Percentiles rank a stretch among this genome's conserved stretches.
Conservation (phyloP, 2,888 invertebrate species). For the Chorisops tibialis region DNA sequence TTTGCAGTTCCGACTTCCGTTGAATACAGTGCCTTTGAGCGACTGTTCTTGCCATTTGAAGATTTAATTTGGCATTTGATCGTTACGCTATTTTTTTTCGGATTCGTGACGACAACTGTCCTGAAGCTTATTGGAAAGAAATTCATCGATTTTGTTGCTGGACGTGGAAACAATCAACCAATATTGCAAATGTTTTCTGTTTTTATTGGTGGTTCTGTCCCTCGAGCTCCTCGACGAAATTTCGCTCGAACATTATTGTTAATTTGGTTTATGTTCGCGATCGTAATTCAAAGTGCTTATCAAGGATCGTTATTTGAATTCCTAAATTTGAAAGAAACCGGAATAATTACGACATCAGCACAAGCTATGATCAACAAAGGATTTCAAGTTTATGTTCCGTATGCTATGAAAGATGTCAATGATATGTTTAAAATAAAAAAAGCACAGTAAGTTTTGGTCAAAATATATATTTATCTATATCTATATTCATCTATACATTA, state of each 20-base stretch:
- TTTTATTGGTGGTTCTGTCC: constrained; percentile 23
- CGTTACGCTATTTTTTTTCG: neutral
- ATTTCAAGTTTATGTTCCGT: too few species aligned
- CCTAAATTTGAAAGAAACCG: too few species aligned
- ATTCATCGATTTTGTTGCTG: constrained; percentile 16
- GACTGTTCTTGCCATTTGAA: constrained; percentile 28
- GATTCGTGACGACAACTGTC: neutral
- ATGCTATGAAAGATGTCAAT: too few species aligned
- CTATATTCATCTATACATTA: too few species aligned
- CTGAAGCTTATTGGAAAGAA: constrained; percentile 4
- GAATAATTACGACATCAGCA: too few species aligned
- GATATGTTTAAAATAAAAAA: too few species aligned
- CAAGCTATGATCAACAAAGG: too few species aligned
- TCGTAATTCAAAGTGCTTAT: constrained; percentile 30
- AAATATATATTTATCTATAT: too few species aligned
- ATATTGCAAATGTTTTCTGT: constrained; percentile 29
- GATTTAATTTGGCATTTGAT: constrained; percentile 20
- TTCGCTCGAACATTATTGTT: constrained; percentile 28
- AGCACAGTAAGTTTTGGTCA: too few species aligned
- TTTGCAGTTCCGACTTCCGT: too few species aligned
- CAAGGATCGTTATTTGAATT: constrained; percentile 31
- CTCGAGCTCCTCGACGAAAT: constrained; percentile 13
- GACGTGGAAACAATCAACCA: constrained; percentile 11
- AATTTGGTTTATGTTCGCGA: constrained; percentile 26
- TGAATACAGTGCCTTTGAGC: constrained; percentile 27